Evolutionary conservation across 2,113 vertebrate genomes (phyloP), one percentile per base, ranked within the genome.

Genomic region (Cyphomyrus plagiostoma): DNA sequence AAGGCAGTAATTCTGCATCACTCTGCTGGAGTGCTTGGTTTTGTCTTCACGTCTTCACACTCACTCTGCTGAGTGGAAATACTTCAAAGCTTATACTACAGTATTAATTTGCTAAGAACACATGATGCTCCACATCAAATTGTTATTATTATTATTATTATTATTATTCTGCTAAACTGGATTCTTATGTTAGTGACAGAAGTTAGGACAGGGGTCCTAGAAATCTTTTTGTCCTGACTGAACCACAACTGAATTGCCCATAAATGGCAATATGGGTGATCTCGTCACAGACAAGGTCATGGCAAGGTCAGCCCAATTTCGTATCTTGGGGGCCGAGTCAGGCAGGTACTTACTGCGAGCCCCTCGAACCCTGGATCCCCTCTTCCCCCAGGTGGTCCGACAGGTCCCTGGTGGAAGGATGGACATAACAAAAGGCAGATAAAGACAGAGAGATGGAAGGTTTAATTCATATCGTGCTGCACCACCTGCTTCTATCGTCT

Each of bases 351-450:
- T 92, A 98, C 97, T 96, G 92, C 94, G 8, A 95, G 93, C 9
- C 97, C 97, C 92, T 97, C 96, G 90, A 94, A 95, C 66, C 97
- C 97, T 0, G 58, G 92, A 50, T 96, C 96, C 35, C 97, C 97
- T 48, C 95, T 94, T 58, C 89, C 39, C 15, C 97, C 97, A 0
- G 91, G 11, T 0, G 87, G 93, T 11, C 97, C 97, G 0, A 91
- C 83, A 26, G 92, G 50, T 3, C 97, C 97, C 97, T 98, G 94
- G 19, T 48, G 45, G 42, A 9, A 46, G 42, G 42, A 7, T 82
- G 39, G 39, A 19, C 30, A 45, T 42, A 7, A 45, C 2, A 82
- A 82, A 39, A 82, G 45, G 82, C 82, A 84, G 5, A 48, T 23
- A 84, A 48, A 84, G 82, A 48, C 42, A 48, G 77, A 82, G 35